Conservation (phyloP, 23 tunicate genomes). For the Halocynthia aurantium region DNA sequence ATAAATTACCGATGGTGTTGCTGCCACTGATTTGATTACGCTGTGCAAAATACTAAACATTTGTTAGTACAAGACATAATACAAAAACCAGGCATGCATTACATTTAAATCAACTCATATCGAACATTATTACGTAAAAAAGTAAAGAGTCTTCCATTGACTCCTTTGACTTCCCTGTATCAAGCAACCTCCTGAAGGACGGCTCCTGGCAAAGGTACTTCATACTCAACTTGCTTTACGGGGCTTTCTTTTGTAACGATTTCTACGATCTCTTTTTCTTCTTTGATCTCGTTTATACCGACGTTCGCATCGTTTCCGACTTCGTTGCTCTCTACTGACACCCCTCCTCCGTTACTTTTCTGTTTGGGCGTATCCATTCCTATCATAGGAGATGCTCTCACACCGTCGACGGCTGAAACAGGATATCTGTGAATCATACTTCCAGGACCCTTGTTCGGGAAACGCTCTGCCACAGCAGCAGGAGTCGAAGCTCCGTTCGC, state of each 20-base stretch:
- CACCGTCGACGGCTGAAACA: neutral
- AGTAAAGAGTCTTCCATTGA: too few relatives aligned
- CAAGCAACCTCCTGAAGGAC: slow-evolving; percentile 21
- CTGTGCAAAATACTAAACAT: too few relatives aligned
- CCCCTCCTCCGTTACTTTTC: neutral
- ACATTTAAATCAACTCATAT: too few relatives aligned
- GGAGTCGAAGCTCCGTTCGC: slow-evolving; percentile 24
- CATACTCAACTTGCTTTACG: neutral
- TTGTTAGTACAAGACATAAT: too few relatives aligned
- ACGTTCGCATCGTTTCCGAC: neutral
- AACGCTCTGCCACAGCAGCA: slow-evolving; percentile 43
- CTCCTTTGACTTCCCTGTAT: neutral
- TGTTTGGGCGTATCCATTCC: neutral
- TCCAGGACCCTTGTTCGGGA: slow-evolving; percentile 8
- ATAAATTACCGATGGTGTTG: too few relatives aligned
- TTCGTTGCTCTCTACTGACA: neutral
- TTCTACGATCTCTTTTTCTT: neutral
- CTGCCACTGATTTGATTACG: too few relatives aligned
- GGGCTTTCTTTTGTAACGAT: slow-evolving; percentile 1
- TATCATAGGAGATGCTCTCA: slow-evolving; percentile 1
- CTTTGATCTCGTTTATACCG: neutral
- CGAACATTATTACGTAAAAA: too few relatives aligned
- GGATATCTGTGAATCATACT: slow-evolving; percentile 6
- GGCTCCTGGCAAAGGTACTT: slow-evolving; percentile 12
- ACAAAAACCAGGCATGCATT: too few relatives aligned